Evolutionary conservation across 1,140 invertebrate species (phyloP).

Genomic region (Conus betulinus): DNA sequence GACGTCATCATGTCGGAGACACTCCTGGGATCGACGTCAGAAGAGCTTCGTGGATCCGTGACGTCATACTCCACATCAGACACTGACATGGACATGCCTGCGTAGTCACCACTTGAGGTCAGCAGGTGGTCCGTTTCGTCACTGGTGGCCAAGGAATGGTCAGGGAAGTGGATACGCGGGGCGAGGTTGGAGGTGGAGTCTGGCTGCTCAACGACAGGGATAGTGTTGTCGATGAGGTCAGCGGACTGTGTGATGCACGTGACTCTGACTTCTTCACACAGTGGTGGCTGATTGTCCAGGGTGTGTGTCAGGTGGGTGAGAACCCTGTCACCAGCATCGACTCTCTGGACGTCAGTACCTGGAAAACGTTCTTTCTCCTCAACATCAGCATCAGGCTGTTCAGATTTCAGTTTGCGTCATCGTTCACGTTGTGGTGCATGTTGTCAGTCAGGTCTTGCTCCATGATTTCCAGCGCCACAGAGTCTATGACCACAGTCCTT

Average conservation of each 20-base stretch:
- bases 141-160: neutral
- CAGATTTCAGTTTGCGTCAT: no score
- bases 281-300: neutral
- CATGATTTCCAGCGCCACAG: no score
- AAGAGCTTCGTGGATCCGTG: slow-evolving; percentile 20
- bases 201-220: neutral
- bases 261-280: neutral
- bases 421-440: no score
- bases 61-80: slow-evolving; percentile 30
- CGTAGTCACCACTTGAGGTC: slow-evolving; percentile 13
- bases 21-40: slow-evolving; percentile 26
- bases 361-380: no score
- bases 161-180: neutral
- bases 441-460: no score
- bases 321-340: neutral
- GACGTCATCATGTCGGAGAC: slow-evolving; percentile 39
- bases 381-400: no score
- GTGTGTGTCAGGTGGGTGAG: neutral
- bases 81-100: slow-evolving; percentile 24
- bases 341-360: neutral
- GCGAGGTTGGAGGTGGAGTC: neutral
- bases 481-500: no score
- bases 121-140: neutral
- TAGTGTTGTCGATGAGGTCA: slow-evolving; percentile 5
- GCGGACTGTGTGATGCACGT: neutral